Conservation (phyloP, 2,113 vertebrate genomes). For the Macrotis lagotis region DNA sequence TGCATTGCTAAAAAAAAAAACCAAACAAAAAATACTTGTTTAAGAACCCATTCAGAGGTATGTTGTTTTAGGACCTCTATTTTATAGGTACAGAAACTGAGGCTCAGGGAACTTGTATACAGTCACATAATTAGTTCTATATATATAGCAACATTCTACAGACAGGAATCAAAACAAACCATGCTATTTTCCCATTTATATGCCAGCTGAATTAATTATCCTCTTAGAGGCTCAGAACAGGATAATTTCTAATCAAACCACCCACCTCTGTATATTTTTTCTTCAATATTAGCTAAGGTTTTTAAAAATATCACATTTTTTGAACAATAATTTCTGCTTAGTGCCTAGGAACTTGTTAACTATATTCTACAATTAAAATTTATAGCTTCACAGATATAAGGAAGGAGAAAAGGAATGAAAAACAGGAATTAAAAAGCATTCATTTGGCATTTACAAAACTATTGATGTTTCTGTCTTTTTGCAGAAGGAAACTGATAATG, state of each 20-base stretch:
- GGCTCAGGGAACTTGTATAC: not conserved
- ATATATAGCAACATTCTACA: not conserved
- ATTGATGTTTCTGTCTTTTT: constrained; percentile 26
- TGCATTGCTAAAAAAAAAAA: no score
- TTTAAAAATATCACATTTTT: constrained; percentile 8
- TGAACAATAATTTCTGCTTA: constrained; percentile 49
- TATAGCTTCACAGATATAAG: constrained; percentile 21
- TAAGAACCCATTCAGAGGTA: not conserved
- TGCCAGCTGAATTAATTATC: constrained; percentile 4
- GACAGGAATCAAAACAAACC: not conserved
- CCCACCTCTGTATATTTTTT: not conserved
- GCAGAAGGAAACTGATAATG: constrained; percentile 43
- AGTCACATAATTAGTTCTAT: not conserved
- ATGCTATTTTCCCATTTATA: not conserved
- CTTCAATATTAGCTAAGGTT: not conserved
- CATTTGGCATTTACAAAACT: constrained; percentile 48
- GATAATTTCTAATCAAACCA: not conserved
- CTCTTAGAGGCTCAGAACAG: not conserved
- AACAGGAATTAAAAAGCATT: constrained; percentile 48
- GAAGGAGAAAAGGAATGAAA: not conserved
- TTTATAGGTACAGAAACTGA: not conserved
- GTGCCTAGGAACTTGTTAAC: constrained; percentile 47
- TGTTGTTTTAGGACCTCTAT: not conserved
- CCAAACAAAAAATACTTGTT: no score
- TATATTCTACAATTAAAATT: constrained; percentile 53